Conservation (phyloP, 2,888 invertebrate genomes). For the Erynnis tages region DNA sequence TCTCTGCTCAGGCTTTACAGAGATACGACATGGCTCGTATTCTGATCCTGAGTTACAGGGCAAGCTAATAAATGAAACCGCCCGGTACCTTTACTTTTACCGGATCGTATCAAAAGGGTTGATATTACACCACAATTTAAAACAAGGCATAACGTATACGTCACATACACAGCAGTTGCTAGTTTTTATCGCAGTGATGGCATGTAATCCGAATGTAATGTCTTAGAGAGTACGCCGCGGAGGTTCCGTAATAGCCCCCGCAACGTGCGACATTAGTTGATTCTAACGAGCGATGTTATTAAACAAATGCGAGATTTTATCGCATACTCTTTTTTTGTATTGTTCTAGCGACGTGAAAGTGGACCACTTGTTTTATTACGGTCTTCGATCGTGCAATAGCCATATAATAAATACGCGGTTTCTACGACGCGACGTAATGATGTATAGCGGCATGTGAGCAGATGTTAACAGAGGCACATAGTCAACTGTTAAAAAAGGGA, state of each 20-base stretch:
- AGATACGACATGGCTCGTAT: too few relatives aligned
- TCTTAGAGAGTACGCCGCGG: constrained; percentile 34
- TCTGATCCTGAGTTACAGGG: too few relatives aligned
- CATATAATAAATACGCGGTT: constrained; percentile 27
- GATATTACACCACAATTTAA: not conserved
- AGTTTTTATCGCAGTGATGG: constrained; percentile 22
- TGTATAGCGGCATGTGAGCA: too few relatives aligned
- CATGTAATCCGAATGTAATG: constrained; percentile 30
- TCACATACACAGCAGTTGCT: constrained; percentile 14
- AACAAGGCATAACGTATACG: not conserved
- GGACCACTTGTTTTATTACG: constrained; percentile 42
- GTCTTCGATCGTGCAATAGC: constrained; percentile 34
- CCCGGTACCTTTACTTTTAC: too few relatives aligned
- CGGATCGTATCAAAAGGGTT: too few relatives aligned
- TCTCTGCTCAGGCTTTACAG: too few relatives aligned
- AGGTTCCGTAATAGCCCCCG: constrained; percentile 49
- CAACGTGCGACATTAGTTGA: constrained; percentile 61
- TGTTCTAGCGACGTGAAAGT: constrained; percentile 65
- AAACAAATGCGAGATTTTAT: constrained; percentile 76
- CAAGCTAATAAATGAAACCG: too few relatives aligned
- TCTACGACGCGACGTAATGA: constrained; percentile 17
- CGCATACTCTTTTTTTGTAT: constrained; percentile 56
- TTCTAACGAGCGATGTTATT: constrained; percentile 75
- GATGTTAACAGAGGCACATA: too few relatives aligned
- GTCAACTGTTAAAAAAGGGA: too few relatives aligned